These are phyloP conservation scores for Egretta garzetta DNA, from an alignment of 2,113 vertebrate genomes.

Conservation along the genomic window DNA sequence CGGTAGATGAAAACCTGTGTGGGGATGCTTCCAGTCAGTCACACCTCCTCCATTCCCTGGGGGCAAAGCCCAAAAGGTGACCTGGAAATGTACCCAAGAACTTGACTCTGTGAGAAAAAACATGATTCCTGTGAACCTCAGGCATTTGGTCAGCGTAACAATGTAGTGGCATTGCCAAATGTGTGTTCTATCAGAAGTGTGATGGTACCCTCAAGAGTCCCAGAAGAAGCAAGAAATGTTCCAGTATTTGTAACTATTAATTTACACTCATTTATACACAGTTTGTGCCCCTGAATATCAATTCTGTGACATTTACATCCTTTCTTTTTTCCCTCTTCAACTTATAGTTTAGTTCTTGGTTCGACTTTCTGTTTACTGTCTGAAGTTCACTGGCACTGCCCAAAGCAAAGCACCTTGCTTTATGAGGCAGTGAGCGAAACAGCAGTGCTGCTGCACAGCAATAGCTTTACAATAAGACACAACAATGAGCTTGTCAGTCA, in stretches of 20 bases:
- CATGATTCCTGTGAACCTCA: neutral
- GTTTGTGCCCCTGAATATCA: neutral
- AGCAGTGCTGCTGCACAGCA: neutral
- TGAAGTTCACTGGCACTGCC: neutral
- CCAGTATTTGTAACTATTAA: neutral
- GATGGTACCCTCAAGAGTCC: neutral
- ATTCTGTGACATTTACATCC: neutral
- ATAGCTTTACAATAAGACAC: neutral
- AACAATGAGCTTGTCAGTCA: neutral
- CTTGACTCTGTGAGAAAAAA: neutral
- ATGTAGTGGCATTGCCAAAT: neutral
- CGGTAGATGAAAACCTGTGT: fast-evolving
- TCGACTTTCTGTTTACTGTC: neutral
- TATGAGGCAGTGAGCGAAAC: neutral
- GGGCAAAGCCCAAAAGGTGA: neutral
- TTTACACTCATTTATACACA: neutral
- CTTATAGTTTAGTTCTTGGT: neutral
- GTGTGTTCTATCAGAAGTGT: neutral
- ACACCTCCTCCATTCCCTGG: neutral
- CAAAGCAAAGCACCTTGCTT: neutral
- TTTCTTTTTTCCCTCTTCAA: neutral
- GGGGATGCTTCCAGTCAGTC: neutral
- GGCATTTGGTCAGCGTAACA: neutral
- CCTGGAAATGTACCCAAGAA: neutral
- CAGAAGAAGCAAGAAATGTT: neutral